phyloP scores from a whole-genome alignment of 2,888 invertebrate species.

The Latrodectus hesperus region DNA sequence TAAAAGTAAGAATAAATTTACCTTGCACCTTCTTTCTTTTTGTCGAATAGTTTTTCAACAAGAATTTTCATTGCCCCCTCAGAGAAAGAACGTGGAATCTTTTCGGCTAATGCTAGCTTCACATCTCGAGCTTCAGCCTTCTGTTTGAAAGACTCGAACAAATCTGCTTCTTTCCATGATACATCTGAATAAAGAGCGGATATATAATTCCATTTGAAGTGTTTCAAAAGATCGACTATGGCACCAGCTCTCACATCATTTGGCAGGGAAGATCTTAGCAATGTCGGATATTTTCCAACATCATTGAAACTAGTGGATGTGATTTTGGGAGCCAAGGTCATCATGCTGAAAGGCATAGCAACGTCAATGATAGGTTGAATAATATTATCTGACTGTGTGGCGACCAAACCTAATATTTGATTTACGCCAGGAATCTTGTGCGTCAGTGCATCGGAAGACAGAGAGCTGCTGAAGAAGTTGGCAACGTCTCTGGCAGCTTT shows the following conservation, averaged over 20 bases:
- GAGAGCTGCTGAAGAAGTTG: constrained; percentile 70
- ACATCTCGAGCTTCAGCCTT: constrained; percentile 53
- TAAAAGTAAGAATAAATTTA: constrained; percentile 18
- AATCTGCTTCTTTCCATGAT: constrained; percentile 48
- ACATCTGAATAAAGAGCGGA: constrained; percentile 75
- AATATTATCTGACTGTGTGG: constrained; percentile 58
- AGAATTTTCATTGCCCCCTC: constrained; percentile 56
- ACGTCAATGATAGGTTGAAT: constrained; percentile 69
- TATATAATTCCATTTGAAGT: constrained; percentile 75
- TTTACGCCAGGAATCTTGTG: constrained; percentile 63
- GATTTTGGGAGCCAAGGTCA: constrained; percentile 67
- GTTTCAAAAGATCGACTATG: constrained; percentile 73
- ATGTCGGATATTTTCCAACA: constrained; percentile 71
- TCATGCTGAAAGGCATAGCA: constrained; percentile 68
- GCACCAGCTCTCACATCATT: constrained; percentile 72
- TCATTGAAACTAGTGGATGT: constrained; percentile 72
- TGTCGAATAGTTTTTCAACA: constrained; percentile 34
- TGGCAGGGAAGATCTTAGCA: constrained; percentile 72
- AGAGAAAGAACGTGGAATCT: constrained; percentile 39
- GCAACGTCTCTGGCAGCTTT: constrained; percentile 70
- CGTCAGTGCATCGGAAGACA: constrained; percentile 40
- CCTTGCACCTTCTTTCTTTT: constrained; percentile 59
- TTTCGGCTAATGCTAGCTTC: constrained; percentile 52
- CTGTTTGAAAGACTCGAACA: constrained; percentile 50
- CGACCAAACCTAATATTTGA: constrained; percentile 65